phyloP scores from a whole-genome alignment of 2,113 vertebrate species.

The Typhlomys cinereus region DNA sequence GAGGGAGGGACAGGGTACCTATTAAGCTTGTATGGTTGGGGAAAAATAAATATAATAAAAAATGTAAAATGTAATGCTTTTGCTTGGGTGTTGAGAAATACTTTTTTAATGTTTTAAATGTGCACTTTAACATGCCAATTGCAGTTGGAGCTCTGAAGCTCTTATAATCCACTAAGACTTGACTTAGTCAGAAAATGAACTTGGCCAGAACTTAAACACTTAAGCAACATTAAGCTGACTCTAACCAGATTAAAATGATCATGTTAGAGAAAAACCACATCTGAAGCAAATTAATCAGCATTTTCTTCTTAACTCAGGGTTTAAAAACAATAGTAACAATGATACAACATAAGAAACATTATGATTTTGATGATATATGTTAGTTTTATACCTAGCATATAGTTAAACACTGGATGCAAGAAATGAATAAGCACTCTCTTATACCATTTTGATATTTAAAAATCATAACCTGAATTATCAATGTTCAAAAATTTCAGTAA shows the following conservation, averaged over 20 bases:
- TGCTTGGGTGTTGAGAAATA: neutral
- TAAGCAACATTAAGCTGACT: neutral
- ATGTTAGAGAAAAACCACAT: neutral
- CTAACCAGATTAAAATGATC: neutral
- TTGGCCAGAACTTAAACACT: neutral
- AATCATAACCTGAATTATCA: neutral
- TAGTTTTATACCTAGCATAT: neutral
- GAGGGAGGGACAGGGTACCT: too few species aligned
- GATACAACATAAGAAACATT: neutral
- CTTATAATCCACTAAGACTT: neutral
- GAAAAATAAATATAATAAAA: too few species aligned
- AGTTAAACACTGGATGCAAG: neutral
- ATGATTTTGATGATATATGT: neutral
- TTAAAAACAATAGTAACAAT: neutral
- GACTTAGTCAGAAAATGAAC: neutral
- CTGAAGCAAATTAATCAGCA: neutral
- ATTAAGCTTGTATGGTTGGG: too few species aligned
- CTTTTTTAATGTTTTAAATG: neutral
- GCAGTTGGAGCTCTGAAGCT: neutral
- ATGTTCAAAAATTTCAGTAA: neutral
- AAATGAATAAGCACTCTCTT: neutral
- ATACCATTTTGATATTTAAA: neutral
- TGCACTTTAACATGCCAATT: neutral
- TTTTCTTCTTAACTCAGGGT: neutral
- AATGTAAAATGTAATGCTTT: too few species aligned